A percentile compares a stretch with the other conserved stretches of the same genome.
These are phyloP conservation scores for Pterobdella sp. DNA, from an alignment of 2,888 invertebrate genomes.

Conservation along the genomic window DNA sequence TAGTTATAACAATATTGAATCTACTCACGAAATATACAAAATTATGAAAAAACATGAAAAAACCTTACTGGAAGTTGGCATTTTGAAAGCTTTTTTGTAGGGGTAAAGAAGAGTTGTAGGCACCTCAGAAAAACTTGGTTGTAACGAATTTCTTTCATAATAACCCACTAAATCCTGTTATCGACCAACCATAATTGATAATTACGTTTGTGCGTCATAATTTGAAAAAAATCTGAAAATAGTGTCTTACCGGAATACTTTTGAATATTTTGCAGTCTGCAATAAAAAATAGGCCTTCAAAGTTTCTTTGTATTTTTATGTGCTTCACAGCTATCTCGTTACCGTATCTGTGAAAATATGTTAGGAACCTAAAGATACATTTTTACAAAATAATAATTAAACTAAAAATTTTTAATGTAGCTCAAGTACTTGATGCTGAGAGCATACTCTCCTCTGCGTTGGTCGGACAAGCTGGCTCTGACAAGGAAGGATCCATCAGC, in stretches of 20 bases:
- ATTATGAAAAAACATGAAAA: not conserved
- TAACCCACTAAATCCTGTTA: constrained; percentile 73
- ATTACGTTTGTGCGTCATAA: not conserved
- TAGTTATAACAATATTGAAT: no score
- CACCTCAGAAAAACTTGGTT: constrained; percentile 73
- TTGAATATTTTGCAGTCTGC: constrained; percentile 84
- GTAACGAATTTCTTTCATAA: constrained; percentile 80
- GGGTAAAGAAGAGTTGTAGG: constrained; percentile 51
- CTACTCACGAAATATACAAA: no score
- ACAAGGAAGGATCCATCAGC: constrained; percentile 52
- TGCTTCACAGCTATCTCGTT: constrained; percentile 45
- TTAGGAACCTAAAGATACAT: not conserved
- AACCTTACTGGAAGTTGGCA: not conserved
- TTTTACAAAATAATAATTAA: no score
- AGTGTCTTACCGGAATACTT: constrained; percentile 63
- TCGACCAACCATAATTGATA: not conserved
- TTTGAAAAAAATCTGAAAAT: not conserved
- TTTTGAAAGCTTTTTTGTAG: constrained; percentile 38
- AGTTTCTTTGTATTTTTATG: constrained; percentile 42
- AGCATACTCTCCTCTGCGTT: constrained; percentile 46
- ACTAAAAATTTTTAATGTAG: not conserved
- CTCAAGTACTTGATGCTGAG: constrained; percentile 51
- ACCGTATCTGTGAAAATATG: constrained; percentile 29
- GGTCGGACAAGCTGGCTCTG: constrained; percentile 47
- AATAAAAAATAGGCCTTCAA: constrained; percentile 61